These are phyloP conservation scores for Bursaphelenchus okinawaensis DNA, from an alignment of 2,888 invertebrate species.

Conservation along the genomic window DNA sequence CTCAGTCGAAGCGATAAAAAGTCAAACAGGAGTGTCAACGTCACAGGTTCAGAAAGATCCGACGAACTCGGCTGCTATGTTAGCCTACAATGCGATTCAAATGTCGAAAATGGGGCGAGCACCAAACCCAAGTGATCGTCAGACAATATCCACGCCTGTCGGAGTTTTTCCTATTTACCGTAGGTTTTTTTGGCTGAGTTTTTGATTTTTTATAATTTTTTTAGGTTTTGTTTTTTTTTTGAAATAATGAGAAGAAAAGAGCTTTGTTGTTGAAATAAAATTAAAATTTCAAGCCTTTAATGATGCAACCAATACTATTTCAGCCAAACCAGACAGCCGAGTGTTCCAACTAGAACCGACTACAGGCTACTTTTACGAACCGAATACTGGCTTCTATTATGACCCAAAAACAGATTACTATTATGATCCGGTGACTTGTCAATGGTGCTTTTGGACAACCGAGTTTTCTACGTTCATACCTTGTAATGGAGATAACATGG, in stretches of 20 bases:
- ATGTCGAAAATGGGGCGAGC: conserved; percentile 27
- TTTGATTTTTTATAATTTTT: conserved; percentile 1
- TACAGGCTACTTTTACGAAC: conserved; percentile 92
- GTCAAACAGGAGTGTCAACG: conserved; percentile 24
- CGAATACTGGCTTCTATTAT: conserved; percentile 85
- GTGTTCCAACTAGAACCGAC: conserved; percentile 87
- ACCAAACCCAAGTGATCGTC: conserved; percentile 6
- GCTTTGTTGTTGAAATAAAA: no score
- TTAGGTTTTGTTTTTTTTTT: not conserved
- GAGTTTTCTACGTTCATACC: conserved; percentile 52
- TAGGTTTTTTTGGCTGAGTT: conserved; percentile 14
- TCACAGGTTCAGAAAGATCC: conserved; percentile 28
- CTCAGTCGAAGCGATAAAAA: conserved; percentile 25
- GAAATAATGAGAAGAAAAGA: no score
- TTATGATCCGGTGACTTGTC: conserved; percentile 69
- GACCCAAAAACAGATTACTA: conserved; percentile 80
- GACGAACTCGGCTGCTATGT: conserved; percentile 26
- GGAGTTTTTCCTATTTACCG: conserved; percentile 36
- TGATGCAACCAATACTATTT: no score
- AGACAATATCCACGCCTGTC: conserved; percentile 27
- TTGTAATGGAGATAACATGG: conserved; percentile 26
- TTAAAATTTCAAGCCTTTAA: not conserved
- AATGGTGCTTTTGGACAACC: conserved; percentile 90
- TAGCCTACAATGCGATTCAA: conserved; percentile 29
- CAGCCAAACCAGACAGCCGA: conserved; percentile 72